These are phyloP conservation scores for Punctoribates punctum DNA, from an alignment of 2,888 invertebrate genomes.

Conservation along the genomic window DNA sequence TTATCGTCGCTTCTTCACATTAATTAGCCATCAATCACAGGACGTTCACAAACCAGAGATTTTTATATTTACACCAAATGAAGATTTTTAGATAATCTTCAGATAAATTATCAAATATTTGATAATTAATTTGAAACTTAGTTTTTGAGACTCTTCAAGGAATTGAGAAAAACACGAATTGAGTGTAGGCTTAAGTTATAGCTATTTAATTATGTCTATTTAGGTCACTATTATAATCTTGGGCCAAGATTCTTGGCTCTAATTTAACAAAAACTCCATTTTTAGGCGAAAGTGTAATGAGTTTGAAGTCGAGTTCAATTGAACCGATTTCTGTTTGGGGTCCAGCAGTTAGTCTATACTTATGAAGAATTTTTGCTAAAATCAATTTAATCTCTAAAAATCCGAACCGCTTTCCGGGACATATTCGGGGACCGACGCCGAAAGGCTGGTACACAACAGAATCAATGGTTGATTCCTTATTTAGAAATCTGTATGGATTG, in stretches of 20 bases:
- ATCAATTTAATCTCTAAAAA: slow-evolving; percentile 46
- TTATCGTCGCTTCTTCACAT: no score
- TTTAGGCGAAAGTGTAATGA: slow-evolving; percentile 25
- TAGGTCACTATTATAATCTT: background rate
- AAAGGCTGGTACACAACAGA: slow-evolving; percentile 45
- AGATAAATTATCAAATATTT: no score
- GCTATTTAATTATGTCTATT: background rate
- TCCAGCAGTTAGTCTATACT: background rate
- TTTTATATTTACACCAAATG: no score
- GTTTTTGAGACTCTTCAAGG: no score
- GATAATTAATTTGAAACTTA: no score
- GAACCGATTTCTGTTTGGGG: background rate
- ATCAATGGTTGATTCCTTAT: background rate
- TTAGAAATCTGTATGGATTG: slow-evolving; percentile 48
- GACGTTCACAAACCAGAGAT: no score
- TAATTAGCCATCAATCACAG: no score
- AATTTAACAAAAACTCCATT: slow-evolving; percentile 19
- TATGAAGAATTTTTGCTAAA: slow-evolving; percentile 14
- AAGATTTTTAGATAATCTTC: no score
- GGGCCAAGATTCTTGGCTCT: slow-evolving; percentile 1
- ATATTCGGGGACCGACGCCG: slow-evolving; percentile 47
- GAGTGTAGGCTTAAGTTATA: background rate
- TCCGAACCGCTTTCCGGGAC: slow-evolving; percentile 47
- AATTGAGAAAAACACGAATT: no score
- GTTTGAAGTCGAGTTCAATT: slow-evolving; percentile 28